These are phyloP conservation scores for Steinernema carpocapsae DNA, from an alignment of 2,888 invertebrate genomes.

Conservation along the genomic window DNA sequence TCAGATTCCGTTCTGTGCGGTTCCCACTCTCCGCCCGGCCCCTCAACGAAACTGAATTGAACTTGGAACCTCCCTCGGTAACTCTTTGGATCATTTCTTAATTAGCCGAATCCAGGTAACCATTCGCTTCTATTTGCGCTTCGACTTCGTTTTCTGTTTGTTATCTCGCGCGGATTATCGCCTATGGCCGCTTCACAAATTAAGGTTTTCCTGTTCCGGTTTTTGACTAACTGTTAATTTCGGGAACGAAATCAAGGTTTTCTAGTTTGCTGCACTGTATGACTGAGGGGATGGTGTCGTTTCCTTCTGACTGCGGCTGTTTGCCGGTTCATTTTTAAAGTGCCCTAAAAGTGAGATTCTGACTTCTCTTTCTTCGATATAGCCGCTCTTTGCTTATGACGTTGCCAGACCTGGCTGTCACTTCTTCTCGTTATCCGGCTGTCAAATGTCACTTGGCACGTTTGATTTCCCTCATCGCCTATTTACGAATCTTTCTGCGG, in stretches of 20 bases:
- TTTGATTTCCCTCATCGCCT: neutral
- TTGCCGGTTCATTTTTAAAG: no score
- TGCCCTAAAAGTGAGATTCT: no score
- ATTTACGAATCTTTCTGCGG: no score
- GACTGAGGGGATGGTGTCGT: no score
- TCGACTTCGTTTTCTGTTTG: neutral
- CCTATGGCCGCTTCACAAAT: constrained; percentile 29
- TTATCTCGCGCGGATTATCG: constrained; percentile 18
- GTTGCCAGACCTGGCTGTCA: constrained; percentile 2
- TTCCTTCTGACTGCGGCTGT: neutral
- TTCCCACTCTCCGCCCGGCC: neutral
- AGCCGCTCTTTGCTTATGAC: no score
- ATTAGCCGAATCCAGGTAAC: neutral
- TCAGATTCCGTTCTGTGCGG: constrained; percentile 18
- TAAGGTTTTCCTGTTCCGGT: constrained; percentile 23
- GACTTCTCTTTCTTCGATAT: no score
- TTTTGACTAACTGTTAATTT: neutral
- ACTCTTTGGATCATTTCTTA: constrained; percentile 3
- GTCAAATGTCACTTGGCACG: constrained; percentile 22
- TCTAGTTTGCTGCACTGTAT: neutral
- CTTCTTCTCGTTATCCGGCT: neutral
- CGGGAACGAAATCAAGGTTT: neutral
- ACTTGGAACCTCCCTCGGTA: constrained; percentile 1
- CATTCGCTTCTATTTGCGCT: constrained; percentile 8
- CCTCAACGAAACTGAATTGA: constrained; percentile 8